Conservation (phyloP, 1,140 invertebrate species). For the Amyelois transitella region DNA sequence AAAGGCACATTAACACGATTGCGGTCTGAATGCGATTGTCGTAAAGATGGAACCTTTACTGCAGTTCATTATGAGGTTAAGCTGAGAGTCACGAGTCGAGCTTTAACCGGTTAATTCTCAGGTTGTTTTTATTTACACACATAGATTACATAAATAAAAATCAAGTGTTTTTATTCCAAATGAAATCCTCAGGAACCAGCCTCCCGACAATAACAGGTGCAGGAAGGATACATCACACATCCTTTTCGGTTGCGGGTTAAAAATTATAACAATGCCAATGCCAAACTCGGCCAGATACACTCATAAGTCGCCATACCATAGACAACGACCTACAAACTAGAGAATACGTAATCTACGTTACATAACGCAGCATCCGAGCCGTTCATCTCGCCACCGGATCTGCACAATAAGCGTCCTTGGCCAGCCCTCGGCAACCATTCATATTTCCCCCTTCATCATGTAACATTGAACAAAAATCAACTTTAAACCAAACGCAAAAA, state of each 20-base stretch:
- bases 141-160: too few species aligned
- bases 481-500: neutral
- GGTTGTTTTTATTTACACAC: too few species aligned
- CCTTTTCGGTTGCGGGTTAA: too few species aligned
- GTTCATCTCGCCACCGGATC: slow-evolving; percentile 24
- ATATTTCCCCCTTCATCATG: slow-evolving; percentile 4
- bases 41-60: neutral
- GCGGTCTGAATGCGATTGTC: neutral
- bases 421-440: slow-evolving; percentile 37
- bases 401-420: slow-evolving; percentile 58
- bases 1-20: neutral
- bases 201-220: too few species aligned
- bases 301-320: neutral
- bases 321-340: neutral
- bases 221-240: too few species aligned
- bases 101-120: too few species aligned
- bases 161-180: too few species aligned
- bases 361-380: neutral
- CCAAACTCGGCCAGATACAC: too few species aligned
- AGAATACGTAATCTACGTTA: neutral
- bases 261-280: too few species aligned
- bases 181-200: too few species aligned
- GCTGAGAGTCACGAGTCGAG: neutral
- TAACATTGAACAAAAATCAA: neutral
- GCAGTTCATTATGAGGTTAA: neutral